Evolutionary conservation across 1,140 invertebrate species (phyloP).

Genomic region (Hylaeus anthracinus): DNA sequence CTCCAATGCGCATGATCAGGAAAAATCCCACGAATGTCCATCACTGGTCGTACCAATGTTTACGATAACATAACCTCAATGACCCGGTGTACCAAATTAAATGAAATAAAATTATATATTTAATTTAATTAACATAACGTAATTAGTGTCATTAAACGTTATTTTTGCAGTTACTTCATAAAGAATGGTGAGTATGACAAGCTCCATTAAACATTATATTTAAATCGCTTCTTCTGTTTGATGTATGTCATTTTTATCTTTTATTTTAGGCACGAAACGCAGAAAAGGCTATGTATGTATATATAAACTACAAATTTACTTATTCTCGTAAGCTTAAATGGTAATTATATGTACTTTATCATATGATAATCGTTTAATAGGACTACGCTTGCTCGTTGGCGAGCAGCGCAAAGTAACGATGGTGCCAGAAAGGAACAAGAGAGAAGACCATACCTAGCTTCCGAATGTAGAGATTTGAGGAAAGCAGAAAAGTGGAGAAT

Average conservation of each 20-base stretch:
- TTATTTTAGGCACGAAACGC: conserved; percentile 88
- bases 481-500: conserved; percentile 97
- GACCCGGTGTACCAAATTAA: no score
- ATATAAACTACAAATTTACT: neutral
- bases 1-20: no score
- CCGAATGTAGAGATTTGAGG: conserved; percentile 93
- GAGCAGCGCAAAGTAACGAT: conserved; percentile 95
- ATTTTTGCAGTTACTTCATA: neutral
- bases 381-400: conserved; percentile 97
- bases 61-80: conserved; percentile 12
- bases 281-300: conserved; percentile 92
- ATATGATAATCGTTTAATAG: conserved; percentile 78
- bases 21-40: no score
- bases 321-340: neutral
- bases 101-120: no score
- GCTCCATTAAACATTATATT: neutral
- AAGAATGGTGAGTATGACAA: conserved; percentile 32
- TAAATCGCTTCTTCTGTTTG: neutral
- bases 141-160: neutral
- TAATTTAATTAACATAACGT: no score
- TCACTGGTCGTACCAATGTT: neutral
- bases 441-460: conserved; percentile 94
- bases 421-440: conserved; percentile 89
- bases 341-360: conserved; percentile 17
- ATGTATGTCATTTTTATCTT: neutral